Evolutionary conservation across 2,113 vertebrate species (phyloP).

Genomic region (Carassius auratus): DNA sequence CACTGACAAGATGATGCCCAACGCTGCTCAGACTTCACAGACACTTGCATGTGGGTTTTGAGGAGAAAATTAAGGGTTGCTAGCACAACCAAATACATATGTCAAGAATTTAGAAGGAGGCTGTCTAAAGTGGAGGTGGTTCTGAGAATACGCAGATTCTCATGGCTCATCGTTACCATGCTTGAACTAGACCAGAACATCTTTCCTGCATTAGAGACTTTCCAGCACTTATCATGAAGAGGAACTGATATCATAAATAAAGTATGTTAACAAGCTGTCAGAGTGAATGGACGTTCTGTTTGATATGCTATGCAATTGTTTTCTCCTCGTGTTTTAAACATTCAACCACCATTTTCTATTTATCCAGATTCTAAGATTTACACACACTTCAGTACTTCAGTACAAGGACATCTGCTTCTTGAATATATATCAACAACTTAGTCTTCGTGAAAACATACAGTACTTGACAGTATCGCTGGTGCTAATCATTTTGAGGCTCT

Average conservation of each 20-base stretch:
- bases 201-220: slow-evolving; percentile 42
- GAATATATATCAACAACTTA: slow-evolving; percentile 40
- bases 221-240: slow-evolving; percentile 33
- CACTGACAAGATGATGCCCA: slow-evolving; percentile 1
- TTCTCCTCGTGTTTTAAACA: slow-evolving; percentile 49
- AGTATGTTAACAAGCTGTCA: slow-evolving; percentile 44
- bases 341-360: slow-evolving; percentile 28
- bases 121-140: not conserved
- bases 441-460: slow-evolving; percentile 37
- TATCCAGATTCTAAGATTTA: slow-evolving; percentile 9
- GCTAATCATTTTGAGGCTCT: slow-evolving; percentile 46
- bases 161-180: slow-evolving; percentile 38
- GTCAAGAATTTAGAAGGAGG: slow-evolving; percentile 39
- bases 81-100: slow-evolving; percentile 52
- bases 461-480: slow-evolving; percentile 10
- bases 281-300: slow-evolving; percentile 13
- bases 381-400: not conserved
- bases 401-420: slow-evolving; percentile 42
- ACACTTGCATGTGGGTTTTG: slow-evolving; percentile 23
- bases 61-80: slow-evolving; percentile 55
- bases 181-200: slow-evolving; percentile 34
- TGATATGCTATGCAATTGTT: slow-evolving; percentile 32
- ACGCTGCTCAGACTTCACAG: not conserved
- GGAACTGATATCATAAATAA: slow-evolving; percentile 42
- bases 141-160: slow-evolving; percentile 26